Base-by-base conservation (phyloP, 2,888 invertebrate genomes). In the Subacronicta megacephala region DNA sequence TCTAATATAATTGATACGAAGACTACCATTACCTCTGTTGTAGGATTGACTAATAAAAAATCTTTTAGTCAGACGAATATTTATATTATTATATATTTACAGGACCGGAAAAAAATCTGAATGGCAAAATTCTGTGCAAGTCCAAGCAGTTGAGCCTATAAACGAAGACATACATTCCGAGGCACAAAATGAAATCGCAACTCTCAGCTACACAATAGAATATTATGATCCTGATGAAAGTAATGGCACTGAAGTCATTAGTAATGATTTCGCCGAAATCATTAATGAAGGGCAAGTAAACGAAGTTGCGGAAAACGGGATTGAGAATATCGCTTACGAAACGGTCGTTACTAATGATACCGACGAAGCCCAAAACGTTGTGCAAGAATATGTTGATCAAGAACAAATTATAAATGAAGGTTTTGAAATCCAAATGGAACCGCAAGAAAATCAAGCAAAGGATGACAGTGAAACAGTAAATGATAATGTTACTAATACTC, bases 301-400 rank as follows among this genome's bases (percentile, higher is more conserved):
- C 17, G 42, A 46, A 31, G n/a, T n/a, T 9, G 46, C 43, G 10
- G 60, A 47, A 36, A 62, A 59, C 41, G 45, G 71, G 23, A 61
- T 59, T 23, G 50, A 72, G 16, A 64, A 67, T 45, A 66, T 72
- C 38, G 65, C 61, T 31, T 78, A 75, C 16, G 73, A 77, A 72
- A 73, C 76, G 1, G 65, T 76, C 1, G 70, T 72, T 17, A 63
- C 58, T 10, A 58, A 76, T 31, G 66, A 51, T 2, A 50, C 55
- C 18, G 44, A 55, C 4, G 52, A 56, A 16, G 42, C 35, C 7
- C 44, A 65, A 18, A 56, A 53, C 31, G 55, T 51, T 18, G 43
- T 47, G 4, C 49, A 54, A 42, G 57, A 65, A 40, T 59, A 71
- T 43, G 58, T 51, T 37, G 52, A 58, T 10, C 49, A 59, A 13